A percentile compares a stretch with the other conserved stretches of the same genome.
Conservation (phyloP, 1,140 invertebrate genomes). For the Aphidius gifuensis region DNA sequence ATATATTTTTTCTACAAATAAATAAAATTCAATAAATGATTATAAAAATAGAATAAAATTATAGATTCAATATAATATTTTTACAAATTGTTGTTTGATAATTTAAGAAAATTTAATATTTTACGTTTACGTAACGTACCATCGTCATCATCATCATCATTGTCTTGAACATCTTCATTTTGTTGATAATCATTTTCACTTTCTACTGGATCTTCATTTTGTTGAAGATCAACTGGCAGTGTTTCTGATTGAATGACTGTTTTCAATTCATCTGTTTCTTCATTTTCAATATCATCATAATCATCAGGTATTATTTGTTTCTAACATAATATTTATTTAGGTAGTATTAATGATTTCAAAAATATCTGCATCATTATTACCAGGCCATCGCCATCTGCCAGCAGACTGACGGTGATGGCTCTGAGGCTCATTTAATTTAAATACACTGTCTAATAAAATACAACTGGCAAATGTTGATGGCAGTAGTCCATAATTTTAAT, state of each 20-base stretch:
- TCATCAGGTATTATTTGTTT: no score
- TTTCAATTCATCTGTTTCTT: no score
- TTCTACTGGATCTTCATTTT: constrained; percentile 28
- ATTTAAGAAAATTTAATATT: constrained; percentile 25
- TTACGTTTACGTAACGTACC: constrained; percentile 30
- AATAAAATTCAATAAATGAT: background rate
- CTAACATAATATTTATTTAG: no score
- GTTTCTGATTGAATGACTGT: no score
- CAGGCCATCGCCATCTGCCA: no score
- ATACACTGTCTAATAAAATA: no score
- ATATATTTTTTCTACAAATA: background rate
- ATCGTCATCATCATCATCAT: constrained; percentile 9
- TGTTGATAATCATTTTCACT: constrained; percentile 25
- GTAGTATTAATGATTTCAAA: no score
- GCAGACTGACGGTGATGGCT: no score
- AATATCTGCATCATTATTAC: no score
- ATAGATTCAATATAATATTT: background rate
- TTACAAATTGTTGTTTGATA: background rate
- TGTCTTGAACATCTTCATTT: constrained; percentile 21
- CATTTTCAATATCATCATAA: no score
- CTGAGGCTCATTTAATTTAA: constrained; percentile 7
- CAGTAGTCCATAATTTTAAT: background rate
- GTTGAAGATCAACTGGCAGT: no score
- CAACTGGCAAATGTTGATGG: no score
- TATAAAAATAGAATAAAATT: background rate